Conservation (phyloP, 2,797 vertebrate species). For the Crocodylus rhombifer region DNA sequence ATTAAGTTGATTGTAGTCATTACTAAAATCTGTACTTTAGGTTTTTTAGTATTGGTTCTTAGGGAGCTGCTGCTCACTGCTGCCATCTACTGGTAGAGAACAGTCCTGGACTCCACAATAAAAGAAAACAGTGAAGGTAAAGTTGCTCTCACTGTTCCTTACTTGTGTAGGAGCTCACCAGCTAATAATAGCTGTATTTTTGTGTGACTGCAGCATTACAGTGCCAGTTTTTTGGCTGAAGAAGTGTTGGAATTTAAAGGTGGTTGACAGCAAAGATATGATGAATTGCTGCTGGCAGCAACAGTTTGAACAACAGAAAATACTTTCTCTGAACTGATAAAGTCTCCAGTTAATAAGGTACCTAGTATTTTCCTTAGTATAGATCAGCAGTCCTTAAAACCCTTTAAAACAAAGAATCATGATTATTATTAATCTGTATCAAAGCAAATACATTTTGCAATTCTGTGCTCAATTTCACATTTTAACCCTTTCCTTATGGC, state of each 20-base stretch:
- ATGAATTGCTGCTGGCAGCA: not conserved
- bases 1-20: accelerated
- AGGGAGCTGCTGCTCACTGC: constrained; percentile 19
- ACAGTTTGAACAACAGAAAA: not conserved
- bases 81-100: constrained; percentile 48
- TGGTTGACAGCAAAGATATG: not conserved
- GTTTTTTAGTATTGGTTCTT: accelerated
- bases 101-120: accelerated
- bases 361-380: not conserved
- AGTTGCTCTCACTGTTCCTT: not conserved
- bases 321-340: not conserved
- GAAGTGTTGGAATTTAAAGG: not conserved
- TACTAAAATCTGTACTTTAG: accelerated
- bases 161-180: accelerated
- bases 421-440: not conserved
- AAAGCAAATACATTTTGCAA: not conserved
- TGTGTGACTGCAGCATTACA: not conserved
- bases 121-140: not conserved
- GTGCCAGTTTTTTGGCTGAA: not conserved
- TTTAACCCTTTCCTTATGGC: not conserved
- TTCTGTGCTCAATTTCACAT: not conserved
- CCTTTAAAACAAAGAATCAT: not conserved
- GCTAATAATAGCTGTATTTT: not conserved
- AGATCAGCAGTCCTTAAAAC: not conserved
- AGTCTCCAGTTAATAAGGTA: not conserved